phyloP scores from a whole-genome alignment of 2,797 vertebrate species.

The Thaleichthys pacificus region DNA sequence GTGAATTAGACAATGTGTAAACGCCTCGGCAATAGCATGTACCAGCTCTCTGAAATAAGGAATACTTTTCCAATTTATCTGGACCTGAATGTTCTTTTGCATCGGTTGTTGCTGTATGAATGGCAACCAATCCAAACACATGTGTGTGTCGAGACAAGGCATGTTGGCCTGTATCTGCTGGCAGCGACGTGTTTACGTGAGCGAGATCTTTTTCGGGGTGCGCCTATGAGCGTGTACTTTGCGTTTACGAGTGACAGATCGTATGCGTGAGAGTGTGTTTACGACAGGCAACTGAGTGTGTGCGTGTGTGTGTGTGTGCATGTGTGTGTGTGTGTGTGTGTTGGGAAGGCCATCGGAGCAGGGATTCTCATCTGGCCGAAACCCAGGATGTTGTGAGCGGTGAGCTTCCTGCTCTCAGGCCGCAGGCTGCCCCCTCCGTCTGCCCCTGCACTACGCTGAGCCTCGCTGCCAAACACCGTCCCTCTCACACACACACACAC shows the following conservation, averaged over 20 bases:
- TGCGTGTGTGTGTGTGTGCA: constrained; percentile 56
- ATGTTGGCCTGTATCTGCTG: constrained; percentile 44
- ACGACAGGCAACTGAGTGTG: constrained; percentile 46
- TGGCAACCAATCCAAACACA: not conserved
- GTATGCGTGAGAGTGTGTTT: constrained; percentile 27
- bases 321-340: constrained; percentile 56
- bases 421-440: constrained; percentile 65
- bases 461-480: constrained; percentile 64
- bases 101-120: not conserved
- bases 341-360: constrained; percentile 58
- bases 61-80: no score
- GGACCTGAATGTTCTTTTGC: no score
- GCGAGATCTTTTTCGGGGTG: constrained; percentile 37
- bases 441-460: constrained; percentile 61
- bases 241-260: constrained; percentile 50
- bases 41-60: not conserved
- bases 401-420: constrained; percentile 63
- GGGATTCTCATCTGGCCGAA: constrained; percentile 57
- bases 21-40: not conserved
- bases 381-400: constrained; percentile 45
- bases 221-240: constrained; percentile 40
- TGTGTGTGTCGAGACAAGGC: constrained; percentile 43
- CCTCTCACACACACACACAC: constrained; percentile 61
- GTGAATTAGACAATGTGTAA: not conserved
- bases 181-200: constrained; percentile 42